A percentile compares a stretch with the other conserved stretches of the same genome.
phyloP scores from a whole-genome alignment of 1,140 invertebrate species.

The Drosophila guanche region DNA sequence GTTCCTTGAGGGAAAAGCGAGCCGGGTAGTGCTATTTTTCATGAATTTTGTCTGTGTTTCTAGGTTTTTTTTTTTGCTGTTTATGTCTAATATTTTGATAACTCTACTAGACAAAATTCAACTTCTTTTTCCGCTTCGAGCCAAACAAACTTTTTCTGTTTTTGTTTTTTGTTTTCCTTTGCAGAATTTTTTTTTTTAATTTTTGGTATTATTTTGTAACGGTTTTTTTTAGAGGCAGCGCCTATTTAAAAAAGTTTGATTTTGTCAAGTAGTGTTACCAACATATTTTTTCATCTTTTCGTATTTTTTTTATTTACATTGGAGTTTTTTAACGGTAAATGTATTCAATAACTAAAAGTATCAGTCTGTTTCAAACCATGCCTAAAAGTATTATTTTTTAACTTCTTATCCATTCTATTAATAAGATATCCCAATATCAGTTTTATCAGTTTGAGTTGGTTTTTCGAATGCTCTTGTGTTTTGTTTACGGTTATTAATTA shows the following conservation, averaged over 20 bases:
- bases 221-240: no score
- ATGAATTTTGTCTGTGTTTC: no score
- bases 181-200: no score
- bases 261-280: no score
- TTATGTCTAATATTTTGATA: not conserved
- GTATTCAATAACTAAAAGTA: slow-evolving; percentile 71
- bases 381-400: slow-evolving; percentile 37
- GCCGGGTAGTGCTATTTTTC: no score
- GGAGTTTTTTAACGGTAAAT: slow-evolving; percentile 42
- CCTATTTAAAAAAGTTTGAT: no score
- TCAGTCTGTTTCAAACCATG: slow-evolving; percentile 69
- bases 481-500: slow-evolving; percentile 11
- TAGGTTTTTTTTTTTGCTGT: not conserved
- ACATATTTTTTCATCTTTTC: slow-evolving; percentile 10
- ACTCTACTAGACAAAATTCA: no score
- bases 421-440: slow-evolving; percentile 10
- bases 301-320: slow-evolving; percentile 48
- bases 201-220: no score
- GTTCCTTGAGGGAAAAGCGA: no score
- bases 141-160: no score
- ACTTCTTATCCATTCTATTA: slow-evolving; percentile 12
- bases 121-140: no score
- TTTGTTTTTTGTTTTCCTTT: no score
- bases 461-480: slow-evolving; percentile 32
- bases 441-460: slow-evolving; percentile 32